Base-by-base conservation (phyloP, 2,113 vertebrate genomes). In the Columba janthina region DNA sequence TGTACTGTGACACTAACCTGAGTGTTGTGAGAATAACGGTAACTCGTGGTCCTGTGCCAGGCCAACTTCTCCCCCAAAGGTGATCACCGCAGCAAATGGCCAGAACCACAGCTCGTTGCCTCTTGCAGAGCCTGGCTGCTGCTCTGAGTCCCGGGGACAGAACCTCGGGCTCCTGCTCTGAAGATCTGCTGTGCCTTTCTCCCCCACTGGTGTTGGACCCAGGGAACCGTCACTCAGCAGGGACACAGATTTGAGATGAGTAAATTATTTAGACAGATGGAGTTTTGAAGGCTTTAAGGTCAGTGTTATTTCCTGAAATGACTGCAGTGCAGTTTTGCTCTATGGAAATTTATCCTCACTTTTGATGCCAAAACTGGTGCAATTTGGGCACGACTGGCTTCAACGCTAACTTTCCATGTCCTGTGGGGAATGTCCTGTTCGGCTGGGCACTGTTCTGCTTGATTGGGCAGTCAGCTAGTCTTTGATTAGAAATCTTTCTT, bases 201-300 rank as follows among this genome's bases (percentile, higher is more conserved):
- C 19, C 44, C 38, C 69, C 1, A 2, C 66, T 38, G 56, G 16
- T 34, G 40, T 56, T 51, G 66, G 38, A 71, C 51, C 53, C 56
- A 32, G 22, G 32, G 42, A 20, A 57, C 25, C 9, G 1, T 53
- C 6, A 0, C 26, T 74, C 31, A 28, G 61, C 2, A 0, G 9
- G 22, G 24, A 32, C n/a, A 16, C 8, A 18, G 16, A 8, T 28
- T 25, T 48, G 72, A 66, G 60, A 67, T 0, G 2, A 40, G 28
- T 50, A 22, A 64, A 31, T 87, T 58, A 77, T 90, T 90, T 48
- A 82, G 50, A 54, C 82, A 46, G 67, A 22, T 53, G 36, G 76
- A 65, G 57, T 44, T 93, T 46, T 36, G 58, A 85, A 76, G 53
- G 46, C 31, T 46, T 66, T 38, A 20, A 65, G 34, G 53, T 16